Conservation (phyloP, 2,797 vertebrate genomes). For the Hylomyscus alleni region DNA sequence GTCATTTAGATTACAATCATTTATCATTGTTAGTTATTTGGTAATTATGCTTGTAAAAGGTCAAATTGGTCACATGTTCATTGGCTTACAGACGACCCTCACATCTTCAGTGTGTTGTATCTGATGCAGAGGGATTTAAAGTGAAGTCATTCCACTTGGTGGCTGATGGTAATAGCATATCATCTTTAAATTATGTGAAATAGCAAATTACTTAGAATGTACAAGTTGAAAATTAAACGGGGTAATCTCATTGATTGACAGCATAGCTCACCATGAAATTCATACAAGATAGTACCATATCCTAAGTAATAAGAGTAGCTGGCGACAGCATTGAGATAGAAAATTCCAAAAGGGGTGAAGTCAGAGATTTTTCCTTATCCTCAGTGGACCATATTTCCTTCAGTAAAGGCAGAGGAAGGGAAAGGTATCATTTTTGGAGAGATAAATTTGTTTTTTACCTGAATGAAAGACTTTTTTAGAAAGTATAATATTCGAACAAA, state of each 20-base stretch:
- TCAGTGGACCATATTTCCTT: conserved; percentile 41
- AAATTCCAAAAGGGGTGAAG: conserved; percentile 4
- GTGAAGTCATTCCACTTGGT: conserved; percentile 83
- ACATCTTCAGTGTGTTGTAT: conserved; percentile 67
- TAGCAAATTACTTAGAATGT: conserved; percentile 84
- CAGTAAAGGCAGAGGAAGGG: conserved; percentile 26
- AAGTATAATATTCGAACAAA: conserved; percentile 36
- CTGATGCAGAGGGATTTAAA: conserved; percentile 81
- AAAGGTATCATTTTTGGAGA: conserved; percentile 25
- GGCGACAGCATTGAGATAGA: neutral
- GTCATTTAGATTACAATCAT: conserved; percentile 84
- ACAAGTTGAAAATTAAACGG: conserved; percentile 63
- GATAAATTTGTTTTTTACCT: conserved; percentile 47
- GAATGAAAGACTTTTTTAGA: conserved; percentile 62
- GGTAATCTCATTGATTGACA: conserved; percentile 69
- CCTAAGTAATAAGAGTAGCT: conserved; percentile 44
- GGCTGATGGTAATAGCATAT: conserved; percentile 84
- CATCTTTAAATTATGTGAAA: conserved; percentile 87
- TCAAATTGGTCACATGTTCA: conserved; percentile 85
- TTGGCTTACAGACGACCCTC: conserved; percentile 60
- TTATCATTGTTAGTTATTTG: conserved; percentile 88
- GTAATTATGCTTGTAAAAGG: conserved; percentile 87
- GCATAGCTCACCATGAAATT: conserved; percentile 41
- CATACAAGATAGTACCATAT: conserved; percentile 50
- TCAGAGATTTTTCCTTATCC: conserved; percentile 36